These are phyloP conservation scores for Meriones psammophilus DNA, from an alignment of 2,797 vertebrate species.

Conservation along the genomic window DNA sequence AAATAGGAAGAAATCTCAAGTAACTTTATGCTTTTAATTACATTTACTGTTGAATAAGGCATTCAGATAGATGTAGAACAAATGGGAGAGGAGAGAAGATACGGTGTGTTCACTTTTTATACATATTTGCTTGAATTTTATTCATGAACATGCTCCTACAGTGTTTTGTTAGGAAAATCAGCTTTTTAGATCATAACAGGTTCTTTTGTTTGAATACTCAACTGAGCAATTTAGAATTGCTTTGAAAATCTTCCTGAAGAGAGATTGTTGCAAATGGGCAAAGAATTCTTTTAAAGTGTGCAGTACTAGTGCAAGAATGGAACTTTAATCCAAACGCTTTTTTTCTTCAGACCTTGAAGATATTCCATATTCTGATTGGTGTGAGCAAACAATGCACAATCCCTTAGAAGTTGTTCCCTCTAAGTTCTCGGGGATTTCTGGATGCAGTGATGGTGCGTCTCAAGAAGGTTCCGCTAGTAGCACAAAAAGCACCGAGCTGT, in stretches of 20 bases:
- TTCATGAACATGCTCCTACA: not conserved
- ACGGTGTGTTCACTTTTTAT: not conserved
- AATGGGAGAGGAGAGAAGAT: not conserved
- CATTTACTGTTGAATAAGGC: not conserved
- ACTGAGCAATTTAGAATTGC: slow-evolving; percentile 3
- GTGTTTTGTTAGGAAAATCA: slow-evolving; percentile 44
- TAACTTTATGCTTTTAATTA: not conserved
- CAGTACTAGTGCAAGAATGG: not conserved
- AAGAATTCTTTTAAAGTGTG: slow-evolving; percentile 24
- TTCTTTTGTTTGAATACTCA: not conserved
- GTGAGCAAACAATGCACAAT: slow-evolving; percentile 93
- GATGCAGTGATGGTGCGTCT: slow-evolving; percentile 96
- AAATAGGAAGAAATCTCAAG: not conserved
- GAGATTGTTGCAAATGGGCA: slow-evolving; percentile 29
- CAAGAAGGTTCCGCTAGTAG: slow-evolving; percentile 94
- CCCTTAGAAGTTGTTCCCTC: slow-evolving; percentile 96
- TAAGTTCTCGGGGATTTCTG: slow-evolving; percentile 98
- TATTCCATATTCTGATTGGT: slow-evolving; percentile 95
- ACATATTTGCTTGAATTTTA: slow-evolving; percentile 43
- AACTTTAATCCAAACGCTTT: slow-evolving; percentile 70
- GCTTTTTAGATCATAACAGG: slow-evolving; percentile 1
- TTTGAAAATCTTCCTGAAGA: slow-evolving; percentile 29
- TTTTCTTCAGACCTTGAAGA: slow-evolving; percentile 93
- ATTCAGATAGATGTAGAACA: not conserved
- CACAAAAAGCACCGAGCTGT: slow-evolving; percentile 95